Evolutionary conservation across 2,888 invertebrate species (phyloP), one percentile per base, ranked within the genome.

Genomic region (Bimastos eiseni): DNA sequence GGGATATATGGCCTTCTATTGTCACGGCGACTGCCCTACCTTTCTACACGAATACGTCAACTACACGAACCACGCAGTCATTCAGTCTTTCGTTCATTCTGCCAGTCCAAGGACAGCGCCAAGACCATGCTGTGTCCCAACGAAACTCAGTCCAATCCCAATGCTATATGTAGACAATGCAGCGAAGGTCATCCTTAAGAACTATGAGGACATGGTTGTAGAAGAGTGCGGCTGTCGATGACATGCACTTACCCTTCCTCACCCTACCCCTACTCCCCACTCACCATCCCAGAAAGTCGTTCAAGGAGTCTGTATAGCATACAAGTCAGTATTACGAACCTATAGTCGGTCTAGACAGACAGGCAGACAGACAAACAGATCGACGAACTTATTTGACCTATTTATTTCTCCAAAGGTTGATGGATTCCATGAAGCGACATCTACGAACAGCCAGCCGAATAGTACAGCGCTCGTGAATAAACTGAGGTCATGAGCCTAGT

Each of bases 171-270:
- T 98, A 95, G 98, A 99, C 96, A 97, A 97, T 95, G 97, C 97
- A 95, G 97, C 97, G 95, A 98, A 97, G 96, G 98, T 99, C 94
- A 98, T 98, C 95, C 96, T 99, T 94, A 99, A 99, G 96, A 98
- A 98, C 96, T 99, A 99, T 96, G 97, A 98, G 96, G 98, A 99
- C 95, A 99, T 99, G 99, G 97, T 98, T 94, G 99, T 99, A 92
- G 97, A 97, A 94, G 98, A 98, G 91, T 99, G 99, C 95, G 99
- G 99, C 91, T 99, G 99, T 96, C 97, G 98, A 96, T 99, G 94
- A 86, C 37, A 37, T 19, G 8, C 34, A 34, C 84, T 33, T 15
- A 15, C 33, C n/a, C 84, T 0, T 36, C 8, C 70, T 44, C 36
- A 17, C 13, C 17, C 30, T n/a, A 36, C 90, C 15, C 55, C 3